Base-by-base conservation (phyloP, 2,797 vertebrate genomes). In the Menidia menidia region DNA sequence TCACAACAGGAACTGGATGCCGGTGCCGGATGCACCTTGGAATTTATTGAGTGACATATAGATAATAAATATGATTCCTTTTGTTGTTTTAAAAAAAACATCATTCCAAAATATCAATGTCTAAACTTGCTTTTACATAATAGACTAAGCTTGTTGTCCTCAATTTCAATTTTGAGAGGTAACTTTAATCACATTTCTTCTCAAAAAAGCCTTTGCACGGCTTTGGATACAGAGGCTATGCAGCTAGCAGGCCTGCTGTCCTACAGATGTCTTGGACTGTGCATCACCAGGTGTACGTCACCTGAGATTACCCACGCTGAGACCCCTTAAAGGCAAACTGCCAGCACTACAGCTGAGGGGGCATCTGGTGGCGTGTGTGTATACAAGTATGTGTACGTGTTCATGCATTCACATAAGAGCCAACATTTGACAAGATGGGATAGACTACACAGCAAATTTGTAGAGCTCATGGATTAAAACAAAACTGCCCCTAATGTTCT, bases 211-310 rank as follows among this genome's bases (percentile, higher is more conserved):
- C 55, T 72, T 82, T 59, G 48, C 13, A 35, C 56, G 35, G 59
- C 35, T 48, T 65, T 77, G 75, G 64, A 68, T 71, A 50, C 12
- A 72, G 73, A 80, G 73, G 59, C 64, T 87, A 75, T 66, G 82
- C 87, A 87, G 74, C 73, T 85, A 85, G 85, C 85, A 69, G 82
- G 81, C 88, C 87, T 90, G 91, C 89, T 92, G 92, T 91, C 92
- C 93, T 95, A 93, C 97, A 97, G 96, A 96, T 97, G 96, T 93
- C 94, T 93, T 90, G 92, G 92, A 94, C 92, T 88, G 89, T 92
- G 93, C 62, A 61, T 92, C 94, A 96, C 95, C 96, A 97, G 96
- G 96, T 97, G 96, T 96, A 94, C 15, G 95, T 96, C 96, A 93
- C 96, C 95, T 91, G 96, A 96, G 96, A 96, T 95, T 96, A 94